These are phyloP conservation scores for Galbula dea DNA, from an alignment of 2,113 vertebrate species.

Conservation along the genomic window DNA sequence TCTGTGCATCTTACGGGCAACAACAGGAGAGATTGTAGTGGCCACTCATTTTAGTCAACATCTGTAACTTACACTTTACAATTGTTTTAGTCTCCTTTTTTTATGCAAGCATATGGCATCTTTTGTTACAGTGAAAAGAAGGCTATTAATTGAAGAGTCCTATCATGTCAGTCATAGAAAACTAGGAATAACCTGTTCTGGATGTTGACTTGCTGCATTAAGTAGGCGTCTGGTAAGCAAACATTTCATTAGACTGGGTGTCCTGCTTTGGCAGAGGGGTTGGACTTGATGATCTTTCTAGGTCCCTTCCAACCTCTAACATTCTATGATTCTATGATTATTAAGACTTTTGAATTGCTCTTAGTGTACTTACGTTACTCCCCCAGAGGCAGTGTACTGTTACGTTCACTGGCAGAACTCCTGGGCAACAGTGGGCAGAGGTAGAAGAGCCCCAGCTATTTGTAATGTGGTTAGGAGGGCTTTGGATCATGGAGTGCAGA, in stretches of 20 bases:
- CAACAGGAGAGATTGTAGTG: not conserved
- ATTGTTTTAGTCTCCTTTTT: not conserved
- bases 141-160: not conserved
- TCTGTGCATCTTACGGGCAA: not conserved
- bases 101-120: not conserved
- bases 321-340: too few species aligned
- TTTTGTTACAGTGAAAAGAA: not conserved
- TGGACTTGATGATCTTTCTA: too few species aligned
- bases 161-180: not conserved
- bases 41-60: not conserved
- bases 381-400: not conserved
- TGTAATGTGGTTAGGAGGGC: not conserved
- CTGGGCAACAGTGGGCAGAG: not conserved
- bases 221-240: not conserved
- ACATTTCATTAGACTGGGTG: too few species aligned
- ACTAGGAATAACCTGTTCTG: not conserved
- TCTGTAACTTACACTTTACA: not conserved
- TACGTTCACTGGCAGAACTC: fast-evolving
- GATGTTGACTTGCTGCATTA: not conserved
- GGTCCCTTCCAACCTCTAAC: too few species aligned
- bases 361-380: not conserved
- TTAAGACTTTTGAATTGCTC: not conserved
- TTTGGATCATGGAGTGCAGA: not conserved
- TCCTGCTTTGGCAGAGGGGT: too few species aligned
- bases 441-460: not conserved